phyloP scores from a whole-genome alignment of 23 tunicate genomes.

The Trididemnum miniatum region DNA sequence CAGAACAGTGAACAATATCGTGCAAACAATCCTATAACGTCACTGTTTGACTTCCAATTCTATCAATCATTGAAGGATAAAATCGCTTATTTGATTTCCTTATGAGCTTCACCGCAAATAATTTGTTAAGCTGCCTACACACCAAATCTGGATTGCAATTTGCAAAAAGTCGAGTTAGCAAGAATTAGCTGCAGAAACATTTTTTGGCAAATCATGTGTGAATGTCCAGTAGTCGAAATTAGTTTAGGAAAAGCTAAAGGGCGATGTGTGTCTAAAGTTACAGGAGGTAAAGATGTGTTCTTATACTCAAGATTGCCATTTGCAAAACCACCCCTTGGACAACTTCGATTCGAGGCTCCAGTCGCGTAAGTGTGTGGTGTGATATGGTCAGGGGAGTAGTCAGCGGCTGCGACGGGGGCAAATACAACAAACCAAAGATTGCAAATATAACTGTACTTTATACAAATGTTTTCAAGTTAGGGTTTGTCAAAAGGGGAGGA shows the following conservation, averaged over 20 bases:
- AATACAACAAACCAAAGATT: not conserved
- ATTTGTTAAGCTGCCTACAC: too few species aligned
- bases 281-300: slow-evolving; percentile 15
- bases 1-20: too few species aligned
- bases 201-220: too few species aligned
- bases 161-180: too few species aligned
- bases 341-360: slow-evolving; percentile 62
- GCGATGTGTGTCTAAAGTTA: not conserved
- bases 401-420: too few species aligned
- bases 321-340: slow-evolving; percentile 73
- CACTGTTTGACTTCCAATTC: too few species aligned
- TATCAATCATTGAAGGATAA: too few species aligned
- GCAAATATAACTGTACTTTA: not conserved
- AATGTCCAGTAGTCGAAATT: slow-evolving; percentile 10
- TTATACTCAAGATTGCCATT: slow-evolving; percentile 43
- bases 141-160: too few species aligned
- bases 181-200: too few species aligned
- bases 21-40: too few species aligned
- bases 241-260: slow-evolving; percentile 39
- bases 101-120: too few species aligned
- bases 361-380: slow-evolving; percentile 54
- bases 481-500: not conserved
- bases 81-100: too few species aligned
- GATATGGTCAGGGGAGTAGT: not conserved
- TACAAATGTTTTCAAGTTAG: not conserved